Percentiles rank a stretch among this genome's conserved stretches.
Evolutionary conservation across 2,113 vertebrate species (phyloP).

Genomic region (Apodemus speciosus): DNA sequence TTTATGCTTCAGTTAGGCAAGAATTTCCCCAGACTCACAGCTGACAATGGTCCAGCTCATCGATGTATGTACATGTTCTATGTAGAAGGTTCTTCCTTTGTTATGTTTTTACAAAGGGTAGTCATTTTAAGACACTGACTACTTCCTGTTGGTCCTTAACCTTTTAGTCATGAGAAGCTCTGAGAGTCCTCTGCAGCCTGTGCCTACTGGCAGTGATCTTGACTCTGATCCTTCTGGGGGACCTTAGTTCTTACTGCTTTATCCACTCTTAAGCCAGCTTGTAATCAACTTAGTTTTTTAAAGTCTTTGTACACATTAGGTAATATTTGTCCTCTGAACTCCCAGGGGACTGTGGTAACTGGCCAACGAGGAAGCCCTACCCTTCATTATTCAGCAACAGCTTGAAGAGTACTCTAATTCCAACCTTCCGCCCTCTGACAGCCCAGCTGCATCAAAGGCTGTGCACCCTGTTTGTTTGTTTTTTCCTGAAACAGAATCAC

Average conservation of each 20-base stretch:
- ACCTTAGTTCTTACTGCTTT: slow-evolving; percentile 39
- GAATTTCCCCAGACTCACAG: not conserved
- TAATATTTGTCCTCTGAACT: slow-evolving; percentile 75
- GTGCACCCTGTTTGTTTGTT: slow-evolving; percentile 67
- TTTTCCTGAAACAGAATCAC: slow-evolving; percentile 65
- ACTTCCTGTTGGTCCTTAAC: not conserved
- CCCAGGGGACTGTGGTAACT: slow-evolving; percentile 72
- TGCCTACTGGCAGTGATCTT: not conserved
- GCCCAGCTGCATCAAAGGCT: slow-evolving; percentile 77
- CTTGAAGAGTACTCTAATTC: slow-evolving; percentile 78
- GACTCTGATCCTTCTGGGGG: not conserved
- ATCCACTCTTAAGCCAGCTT: slow-evolving; percentile 59
- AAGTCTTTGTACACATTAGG: slow-evolving; percentile 71
- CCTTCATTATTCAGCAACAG: slow-evolving; percentile 83
- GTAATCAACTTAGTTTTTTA: slow-evolving; percentile 77
- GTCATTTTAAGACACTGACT: slow-evolving; percentile 25
- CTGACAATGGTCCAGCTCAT: not conserved
- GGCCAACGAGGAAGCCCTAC: slow-evolving; percentile 77
- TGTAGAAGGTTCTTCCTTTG: not conserved
- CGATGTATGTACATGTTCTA: not conserved
- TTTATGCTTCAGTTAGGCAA: not conserved
- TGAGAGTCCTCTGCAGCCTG: not conserved
- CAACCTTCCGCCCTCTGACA: slow-evolving; percentile 76
- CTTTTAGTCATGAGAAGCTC: not conserved
- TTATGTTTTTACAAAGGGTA: not conserved